Conservation (phyloP, 2,888 invertebrate genomes). For the Drosophila aldrichi region DNA sequence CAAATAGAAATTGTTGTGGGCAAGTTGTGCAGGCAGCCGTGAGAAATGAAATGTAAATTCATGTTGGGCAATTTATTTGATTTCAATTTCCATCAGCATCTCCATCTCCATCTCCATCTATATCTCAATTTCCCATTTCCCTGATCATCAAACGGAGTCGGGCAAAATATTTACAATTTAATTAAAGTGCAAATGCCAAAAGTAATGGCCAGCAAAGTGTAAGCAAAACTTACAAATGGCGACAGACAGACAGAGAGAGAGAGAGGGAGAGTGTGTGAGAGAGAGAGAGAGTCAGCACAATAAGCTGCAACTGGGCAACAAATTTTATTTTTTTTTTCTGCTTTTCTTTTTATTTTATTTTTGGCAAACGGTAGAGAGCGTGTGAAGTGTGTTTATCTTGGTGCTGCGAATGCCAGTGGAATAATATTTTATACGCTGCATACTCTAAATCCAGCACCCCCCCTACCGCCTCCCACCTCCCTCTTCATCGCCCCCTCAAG, state of each 20-base stretch:
- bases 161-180: constrained; percentile 74
- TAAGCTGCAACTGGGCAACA: constrained; percentile 28
- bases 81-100: constrained; percentile 45
- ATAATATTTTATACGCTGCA: constrained; percentile 47
- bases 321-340: neutral
- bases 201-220: constrained; percentile 49
- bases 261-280: neutral
- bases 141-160: constrained; percentile 27
- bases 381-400: constrained; percentile 48
- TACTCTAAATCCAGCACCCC: constrained; percentile 6
- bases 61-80: constrained; percentile 51
- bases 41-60: constrained; percentile 49
- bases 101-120: constrained; percentile 41
- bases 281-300: neutral
- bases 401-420: constrained; percentile 33
- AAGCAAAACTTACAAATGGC: constrained; percentile 8
- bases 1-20: constrained; percentile 29
- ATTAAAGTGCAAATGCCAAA: constrained; percentile 70
- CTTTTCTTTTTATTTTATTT: neutral
- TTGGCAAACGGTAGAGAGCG: neutral
- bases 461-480: too few species aligned
- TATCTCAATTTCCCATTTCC: constrained; percentile 28
- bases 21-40: constrained; percentile 35
- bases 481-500: neutral
- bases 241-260: neutral